Evolutionary conservation across 1,140 invertebrate genomes (phyloP), one percentile per base, ranked within the genome.

Genomic region (Apis cerana): DNA sequence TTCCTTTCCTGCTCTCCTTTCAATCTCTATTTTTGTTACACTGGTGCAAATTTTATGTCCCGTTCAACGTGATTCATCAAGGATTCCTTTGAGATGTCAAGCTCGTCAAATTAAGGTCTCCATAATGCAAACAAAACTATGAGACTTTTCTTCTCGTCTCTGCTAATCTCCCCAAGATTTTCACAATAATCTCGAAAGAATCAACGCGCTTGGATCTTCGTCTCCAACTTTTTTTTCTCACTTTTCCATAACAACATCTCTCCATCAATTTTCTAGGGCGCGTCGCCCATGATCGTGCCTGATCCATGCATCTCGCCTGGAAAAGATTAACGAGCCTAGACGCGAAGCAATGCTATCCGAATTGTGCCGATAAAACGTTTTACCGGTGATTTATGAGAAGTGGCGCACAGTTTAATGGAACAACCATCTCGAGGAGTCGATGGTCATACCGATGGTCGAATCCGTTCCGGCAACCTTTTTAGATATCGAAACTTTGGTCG

Each of bases 321-420:
- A 43, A 59, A 68, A 83, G 75, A 83, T 82, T 82, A 82, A 82
- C 50, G 81, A 78, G 58, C 27, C 33, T 48, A 48, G 52, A 56
- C 67, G 67, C 23, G 23, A n/a, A 65, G 58, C 81, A 79, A 72
- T 79, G 81, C 65, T 79, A 79, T 70, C 76, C 81, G 81, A 83
- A 83, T 83, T 83, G 81, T 79, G 68, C 67, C 81, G 81, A 83
- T 83, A 83, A 83, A 83, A 78, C 75, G 68, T 83, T 79, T 71
- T 43, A 56, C 81, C 50, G n/a, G 52, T 79, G 81, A 83, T 83
- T 83, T 83, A 83, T 71, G 81, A 71, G 58, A 43, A 19, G 27
- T 8, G 33, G 1, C 19, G 27, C 17, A 9, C 43, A 65, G 27
- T 79, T 68, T 83, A 83, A 83, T 83, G 81, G 81, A 79, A 83